Conservation (phyloP, 2,797 vertebrate genomes). For the Denticeps clupeoides region DNA sequence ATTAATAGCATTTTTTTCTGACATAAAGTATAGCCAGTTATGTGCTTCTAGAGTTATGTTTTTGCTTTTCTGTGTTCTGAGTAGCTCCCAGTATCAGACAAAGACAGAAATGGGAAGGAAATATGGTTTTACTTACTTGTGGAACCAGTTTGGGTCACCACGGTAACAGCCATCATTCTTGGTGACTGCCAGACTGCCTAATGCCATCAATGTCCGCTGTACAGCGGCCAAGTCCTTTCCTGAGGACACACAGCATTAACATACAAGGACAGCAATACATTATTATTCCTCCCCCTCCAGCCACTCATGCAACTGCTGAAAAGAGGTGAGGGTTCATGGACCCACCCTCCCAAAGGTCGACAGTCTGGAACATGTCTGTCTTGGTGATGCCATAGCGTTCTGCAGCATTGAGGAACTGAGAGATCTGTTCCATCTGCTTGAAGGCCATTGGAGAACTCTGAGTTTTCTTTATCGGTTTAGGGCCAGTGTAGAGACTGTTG, state of each 20-base stretch:
- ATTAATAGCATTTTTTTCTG: too few relatives aligned
- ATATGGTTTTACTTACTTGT: conserved; percentile 63
- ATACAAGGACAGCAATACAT: conserved; percentile 13
- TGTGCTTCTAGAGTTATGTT: too few relatives aligned
- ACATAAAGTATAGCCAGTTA: background rate
- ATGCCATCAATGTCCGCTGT: conserved; percentile 84
- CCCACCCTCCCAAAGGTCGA: conserved; percentile 87
- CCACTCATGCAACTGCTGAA: conserved; percentile 34
- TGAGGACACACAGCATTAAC: conserved; percentile 36
- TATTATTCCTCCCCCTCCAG: conserved; percentile 40
- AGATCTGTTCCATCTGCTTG: conserved; percentile 94
- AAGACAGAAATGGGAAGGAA: background rate
- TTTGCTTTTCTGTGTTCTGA: too few relatives aligned
- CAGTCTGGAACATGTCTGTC: conserved; percentile 90
- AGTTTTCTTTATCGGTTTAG: conserved; percentile 72
- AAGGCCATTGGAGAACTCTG: conserved; percentile 74
- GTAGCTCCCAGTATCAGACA: too few relatives aligned
- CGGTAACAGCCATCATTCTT: conserved; percentile 77
- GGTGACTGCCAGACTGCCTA: conserved; percentile 86
- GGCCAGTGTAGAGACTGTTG: conserved; percentile 70
- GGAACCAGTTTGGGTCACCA: conserved; percentile 88
- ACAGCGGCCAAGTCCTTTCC: conserved; percentile 84
- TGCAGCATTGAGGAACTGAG: conserved; percentile 79
- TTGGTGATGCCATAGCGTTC: conserved; percentile 81
- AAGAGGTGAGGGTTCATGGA: background rate